Conservation (phyloP, 1,140 invertebrate genomes). For the Parasteatoda tepidariorum region DNA sequence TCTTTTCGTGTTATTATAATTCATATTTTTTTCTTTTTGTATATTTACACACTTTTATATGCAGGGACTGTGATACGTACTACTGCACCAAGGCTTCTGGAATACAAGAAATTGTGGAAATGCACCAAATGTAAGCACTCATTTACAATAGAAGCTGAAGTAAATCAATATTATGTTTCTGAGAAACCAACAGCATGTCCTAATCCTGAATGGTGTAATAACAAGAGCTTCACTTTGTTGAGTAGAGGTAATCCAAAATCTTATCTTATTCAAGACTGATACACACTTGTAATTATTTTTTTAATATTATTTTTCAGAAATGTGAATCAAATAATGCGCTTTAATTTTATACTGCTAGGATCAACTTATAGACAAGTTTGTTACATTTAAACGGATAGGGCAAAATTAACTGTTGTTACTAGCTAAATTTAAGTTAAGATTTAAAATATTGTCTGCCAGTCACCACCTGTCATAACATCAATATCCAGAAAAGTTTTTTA, state of each 20-base stretch:
- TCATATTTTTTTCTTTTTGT: background rate
- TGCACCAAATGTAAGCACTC: constrained; percentile 83
- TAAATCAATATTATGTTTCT: constrained; percentile 31
- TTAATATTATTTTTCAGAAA: too few relatives aligned
- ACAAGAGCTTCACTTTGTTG: constrained; percentile 42
- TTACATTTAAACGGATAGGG: too few relatives aligned
- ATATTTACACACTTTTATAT: constrained; percentile 71
- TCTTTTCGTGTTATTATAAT: background rate
- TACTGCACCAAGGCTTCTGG: constrained; percentile 80
- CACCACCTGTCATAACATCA: too few relatives aligned
- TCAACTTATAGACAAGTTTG: too few relatives aligned
- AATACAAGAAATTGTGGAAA: constrained; percentile 78
- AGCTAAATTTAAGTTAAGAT: too few relatives aligned
- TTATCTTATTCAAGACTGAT: background rate
- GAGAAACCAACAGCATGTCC: constrained; percentile 47
- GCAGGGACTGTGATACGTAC: constrained; percentile 82
- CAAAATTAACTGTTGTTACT: too few relatives aligned
- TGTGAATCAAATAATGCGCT: too few relatives aligned
- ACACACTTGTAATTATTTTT: background rate
- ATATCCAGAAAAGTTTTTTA: too few relatives aligned
- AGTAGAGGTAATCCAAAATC: constrained; percentile 10
- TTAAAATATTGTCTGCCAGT: too few relatives aligned
- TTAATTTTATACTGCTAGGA: too few relatives aligned
- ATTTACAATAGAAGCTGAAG: constrained; percentile 71
- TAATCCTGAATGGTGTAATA: constrained; percentile 44